Percentiles rank a stretch among this genome's conserved stretches.
Conservation (phyloP, 2,797 vertebrate species). For the Argyrosomus regius region DNA sequence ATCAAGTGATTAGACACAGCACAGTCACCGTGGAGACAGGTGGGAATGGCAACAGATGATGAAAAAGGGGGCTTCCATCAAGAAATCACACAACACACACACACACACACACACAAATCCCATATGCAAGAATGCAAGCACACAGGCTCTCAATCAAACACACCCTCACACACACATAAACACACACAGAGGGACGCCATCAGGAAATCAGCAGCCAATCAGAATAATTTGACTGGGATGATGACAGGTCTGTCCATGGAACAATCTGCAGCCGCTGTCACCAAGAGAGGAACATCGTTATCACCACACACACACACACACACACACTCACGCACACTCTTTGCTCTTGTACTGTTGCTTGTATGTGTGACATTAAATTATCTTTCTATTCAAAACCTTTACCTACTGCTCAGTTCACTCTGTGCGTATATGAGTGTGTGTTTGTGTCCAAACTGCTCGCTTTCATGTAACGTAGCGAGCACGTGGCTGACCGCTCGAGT, state of each 20-base stretch:
- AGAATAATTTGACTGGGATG: conserved; percentile 88
- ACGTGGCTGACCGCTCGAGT: conserved; percentile 35
- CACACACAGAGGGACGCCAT: conserved; percentile 73
- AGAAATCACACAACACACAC: conserved; percentile 68
- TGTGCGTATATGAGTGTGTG: conserved; percentile 9
- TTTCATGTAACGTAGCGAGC: conserved; percentile 6
- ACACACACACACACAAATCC: conserved; percentile 62
- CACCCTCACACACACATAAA: conserved; percentile 33
- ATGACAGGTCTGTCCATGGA: conserved; percentile 81
- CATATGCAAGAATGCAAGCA: conserved; percentile 79
- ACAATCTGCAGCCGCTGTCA: conserved; percentile 74
- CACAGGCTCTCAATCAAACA: conserved; percentile 67
- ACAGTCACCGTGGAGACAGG: conserved; percentile 74
- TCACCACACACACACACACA: conserved; percentile 25
- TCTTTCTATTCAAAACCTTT: conserved; percentile 31
- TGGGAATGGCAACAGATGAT: conserved; percentile 75
- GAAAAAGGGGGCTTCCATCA: conserved; percentile 74
- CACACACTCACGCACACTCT: conserved; percentile 4
- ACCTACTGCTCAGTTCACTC: neutral
- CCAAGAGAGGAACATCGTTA: conserved; percentile 61
- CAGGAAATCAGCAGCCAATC: conserved; percentile 89
- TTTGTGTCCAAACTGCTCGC: conserved; percentile 35
- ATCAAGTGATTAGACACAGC: conserved; percentile 87
- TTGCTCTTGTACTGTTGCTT: conserved; percentile 10
- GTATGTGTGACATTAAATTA: conserved; percentile 49